Base-by-base conservation (phyloP, 2,113 vertebrate genomes). In the Megaceryle maxima region DNA sequence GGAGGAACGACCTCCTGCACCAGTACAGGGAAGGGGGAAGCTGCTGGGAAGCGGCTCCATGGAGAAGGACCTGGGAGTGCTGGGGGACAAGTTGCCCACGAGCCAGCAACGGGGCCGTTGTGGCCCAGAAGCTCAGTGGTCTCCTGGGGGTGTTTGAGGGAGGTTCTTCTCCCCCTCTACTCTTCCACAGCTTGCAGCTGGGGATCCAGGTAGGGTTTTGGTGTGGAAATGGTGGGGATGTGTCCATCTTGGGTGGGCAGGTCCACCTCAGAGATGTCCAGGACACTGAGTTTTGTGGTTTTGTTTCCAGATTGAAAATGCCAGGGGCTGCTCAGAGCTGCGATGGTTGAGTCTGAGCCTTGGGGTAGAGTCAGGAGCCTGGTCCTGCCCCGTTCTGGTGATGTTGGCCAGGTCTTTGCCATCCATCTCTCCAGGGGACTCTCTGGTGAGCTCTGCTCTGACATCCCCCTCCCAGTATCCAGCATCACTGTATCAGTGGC, bases 251-350 rank as follows among this genome's bases (percentile, higher is more conserved):
- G 46, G 60, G 8, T 28, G 35, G 20, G 41, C 33, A 44, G 48
- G 13, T 48, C 44, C 74, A n/a, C 44, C 60, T 69, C 64, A 10
- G 53, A 41, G 51, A 2, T 50, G 78, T 21, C 33, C 41, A 20
- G 9, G 20, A 25, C 2, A 4, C 8, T 3, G 2, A 1, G 5
- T 43, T 62, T 5, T 26, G 11, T 29, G 85, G 51, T 2, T 89
- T 85, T 33, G 6, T 66, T 72, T 63, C 53, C 33, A 64, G n/a
- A 2, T 9, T 72, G 68, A 39, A 60, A 37, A 67, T 57, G 69
- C 69, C 60, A 21, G 4, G 25, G 37, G 8, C 24, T 37, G 78
- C 22, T 57, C 3, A 6, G 69, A 74, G 73, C 64, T 14, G 39
- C 8, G 13, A 1, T 43, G 35, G 39, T 73, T 31, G 46, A 43